A percentile compares a stretch with the other conserved stretches of the same genome.
These are phyloP conservation scores for Chromoteleia sp. DNA, from an alignment of 2,888 invertebrate species.

Conservation along the genomic window DNA sequence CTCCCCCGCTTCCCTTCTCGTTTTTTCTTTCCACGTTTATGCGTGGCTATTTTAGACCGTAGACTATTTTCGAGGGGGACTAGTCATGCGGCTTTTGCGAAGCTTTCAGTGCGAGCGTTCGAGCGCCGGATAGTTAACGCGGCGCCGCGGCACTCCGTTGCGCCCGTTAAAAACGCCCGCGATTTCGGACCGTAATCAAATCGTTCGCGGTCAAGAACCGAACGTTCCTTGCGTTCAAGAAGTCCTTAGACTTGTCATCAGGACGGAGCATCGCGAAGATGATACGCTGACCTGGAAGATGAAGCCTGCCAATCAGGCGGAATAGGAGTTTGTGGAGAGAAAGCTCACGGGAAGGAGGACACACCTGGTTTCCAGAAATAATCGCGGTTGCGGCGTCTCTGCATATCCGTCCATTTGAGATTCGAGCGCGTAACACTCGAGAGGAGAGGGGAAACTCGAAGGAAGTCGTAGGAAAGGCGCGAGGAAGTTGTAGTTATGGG, in stretches of 20 bases:
- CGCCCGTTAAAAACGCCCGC: not conserved
- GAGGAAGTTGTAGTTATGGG: slow-evolving; percentile 17
- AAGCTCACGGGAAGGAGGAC: slow-evolving; percentile 62
- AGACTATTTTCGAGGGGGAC: slow-evolving; percentile 81
- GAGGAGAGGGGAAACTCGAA: not conserved
- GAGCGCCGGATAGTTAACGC: slow-evolving; percentile 79
- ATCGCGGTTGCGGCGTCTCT: slow-evolving; percentile 14
- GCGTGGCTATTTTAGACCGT: slow-evolving; percentile 81
- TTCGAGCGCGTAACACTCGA: not conserved
- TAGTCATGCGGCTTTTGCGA: slow-evolving; percentile 80
- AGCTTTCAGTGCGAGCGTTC: slow-evolving; percentile 81
- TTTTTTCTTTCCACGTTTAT: slow-evolving; percentile 75
- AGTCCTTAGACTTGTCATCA: too few species aligned
- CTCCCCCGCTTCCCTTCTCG: slow-evolving; percentile 28
- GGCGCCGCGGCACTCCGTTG: slow-evolving; percentile 72
- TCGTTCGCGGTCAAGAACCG: too few species aligned
- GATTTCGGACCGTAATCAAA: too few species aligned
- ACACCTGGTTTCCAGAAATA: slow-evolving; percentile 72
- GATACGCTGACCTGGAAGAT: too few species aligned
- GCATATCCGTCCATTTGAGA: not conserved
- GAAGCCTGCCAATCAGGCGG: too few species aligned
- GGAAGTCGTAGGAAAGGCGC: too few species aligned
- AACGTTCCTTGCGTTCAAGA: too few species aligned
- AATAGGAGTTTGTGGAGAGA: not conserved
- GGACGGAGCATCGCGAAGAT: too few species aligned